Evolutionary conservation across 2,113 vertebrate genomes (phyloP), one percentile per base, ranked within the genome.

Genomic region (Mirza zaza): DNA sequence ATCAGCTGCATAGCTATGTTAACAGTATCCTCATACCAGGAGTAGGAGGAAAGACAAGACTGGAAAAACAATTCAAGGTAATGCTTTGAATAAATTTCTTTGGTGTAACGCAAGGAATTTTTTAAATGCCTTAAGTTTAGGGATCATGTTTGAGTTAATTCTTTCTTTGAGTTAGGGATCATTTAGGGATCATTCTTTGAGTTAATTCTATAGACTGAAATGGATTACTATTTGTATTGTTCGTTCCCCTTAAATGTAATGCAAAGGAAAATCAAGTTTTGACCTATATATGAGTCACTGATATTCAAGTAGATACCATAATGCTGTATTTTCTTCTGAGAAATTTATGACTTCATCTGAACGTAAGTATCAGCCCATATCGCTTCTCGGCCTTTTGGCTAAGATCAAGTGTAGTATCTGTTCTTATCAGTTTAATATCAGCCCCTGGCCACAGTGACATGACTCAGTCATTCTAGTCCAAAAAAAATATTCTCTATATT

Each of bases 61-160:
- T 99, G 68, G 99, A 99, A 95, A 99, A 99, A 89, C 99, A 99
- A 96, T 99, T 99, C 97, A 99, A 99, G 99, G 99, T 99, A 97
- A 97, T 90, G 4, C 34, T 92, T 79, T 75, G n/a, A 65, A 0
- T 42, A 57, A 45, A 45, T 32, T 12, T 50, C 65, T 81, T 27
- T 36, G 45, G 32, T 1, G 4, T 23, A 85, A 71, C 91, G 34
- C 90, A 71, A 81, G 23, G 48, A 50, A n/a, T 4, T 55, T 21
- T 45, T 45, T 45, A 45, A 92, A 52, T 75, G 86, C 52, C 81
- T 67, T 45, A 5, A 52, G 34, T 61, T 83, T 0, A 80, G 84
- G 92, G 36, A 32, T 73, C 83, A 11, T 3, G 82, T 94, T 61
- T 86, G 82, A 85, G 55, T 25, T 50, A 83, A 68, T 84, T 81